Base-by-base conservation (phyloP, 2,888 invertebrate genomes). In the Idaea straminata region DNA sequence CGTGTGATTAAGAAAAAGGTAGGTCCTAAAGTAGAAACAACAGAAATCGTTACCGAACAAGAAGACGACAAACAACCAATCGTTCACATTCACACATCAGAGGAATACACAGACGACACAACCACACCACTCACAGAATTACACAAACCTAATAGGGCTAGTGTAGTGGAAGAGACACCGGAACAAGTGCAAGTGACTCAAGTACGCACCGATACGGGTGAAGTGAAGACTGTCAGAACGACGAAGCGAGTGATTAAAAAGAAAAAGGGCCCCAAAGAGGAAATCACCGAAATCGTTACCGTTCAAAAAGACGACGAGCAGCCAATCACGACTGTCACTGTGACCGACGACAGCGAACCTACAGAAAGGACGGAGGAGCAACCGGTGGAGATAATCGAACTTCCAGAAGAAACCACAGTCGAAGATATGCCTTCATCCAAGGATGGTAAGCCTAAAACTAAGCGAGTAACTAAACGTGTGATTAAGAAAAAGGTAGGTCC, bases 51-150 rank as follows among this genome's bases (percentile, higher is more conserved):
- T 63, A 74, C 72, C 59, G 78, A 67, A 62, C 66, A 90, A 61
- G 87, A 84, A 72, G 62, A 83, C 16, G 77, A 72, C 34, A 80
- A 81, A 72, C 74, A 88, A 79, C 80, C 92, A 74, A 73, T 89
- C 76, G 80, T 86, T 64, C 73, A 87, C 0, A 81, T 91, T 67
- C 78, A 86, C 57, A 81, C 71, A 64, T 75, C 71, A 69, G 75
- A 74, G 68, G 73, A 66, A 25, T 62, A 58, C 1, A 81, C 71
- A 57, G 63, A 69, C 5, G 72, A 74, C 62, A 69, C 70, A 63
- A n/a, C 73, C 15, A 58, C 71, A 59, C 78, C 79, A 5, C 78
- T 82, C 60, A 72, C 61, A 69, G 10, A 59, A 35, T 10, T 34
- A 13, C 34, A 59, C 15, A 38, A 5, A 10, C 13, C 35, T 13